Evolutionary conservation across 2,888 invertebrate genomes (phyloP).

Genomic region (Pachymerium ferrugineum): DNA sequence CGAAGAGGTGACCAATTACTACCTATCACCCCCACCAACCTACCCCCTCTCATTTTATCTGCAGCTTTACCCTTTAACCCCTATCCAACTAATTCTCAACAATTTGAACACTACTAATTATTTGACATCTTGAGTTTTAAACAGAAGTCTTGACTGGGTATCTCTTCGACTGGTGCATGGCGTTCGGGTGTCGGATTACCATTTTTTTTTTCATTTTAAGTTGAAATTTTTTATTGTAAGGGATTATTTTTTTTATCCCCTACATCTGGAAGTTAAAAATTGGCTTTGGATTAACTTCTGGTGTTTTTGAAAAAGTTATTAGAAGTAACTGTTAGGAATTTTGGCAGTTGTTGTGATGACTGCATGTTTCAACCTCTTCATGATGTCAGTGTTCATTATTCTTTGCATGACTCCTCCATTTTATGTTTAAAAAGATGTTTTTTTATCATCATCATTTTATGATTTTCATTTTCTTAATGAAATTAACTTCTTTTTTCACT

Average conservation of each 20-base stretch:
- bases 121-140: conserved; percentile 23
- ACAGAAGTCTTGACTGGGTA: not conserved
- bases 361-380: no score
- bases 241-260: no score
- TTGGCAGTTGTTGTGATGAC: no score
- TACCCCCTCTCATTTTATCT: conserved; percentile 17
- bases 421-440: not conserved
- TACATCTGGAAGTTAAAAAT: no score
- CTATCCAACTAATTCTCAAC: conserved; percentile 16
- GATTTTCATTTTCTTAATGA: not conserved
- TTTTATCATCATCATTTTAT: not conserved
- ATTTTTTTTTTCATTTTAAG: not conserved
- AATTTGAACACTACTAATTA: conserved; percentile 7
- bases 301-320: no score
- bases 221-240: no score
- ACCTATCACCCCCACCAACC: conserved; percentile 10
- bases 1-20: conserved; percentile 44
- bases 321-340: no score
- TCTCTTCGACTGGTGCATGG: conserved; percentile 18
- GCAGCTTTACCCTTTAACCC: no score
- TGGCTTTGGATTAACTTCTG: no score
- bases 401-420: not conserved
- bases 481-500: conserved; percentile 2
- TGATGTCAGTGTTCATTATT: no score
- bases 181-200: conserved; percentile 15